Percentiles rank a stretch among this genome's conserved stretches.
Evolutionary conservation across 2,888 invertebrate species (phyloP).

Genomic region (Drosophila hamatofila): DNA sequence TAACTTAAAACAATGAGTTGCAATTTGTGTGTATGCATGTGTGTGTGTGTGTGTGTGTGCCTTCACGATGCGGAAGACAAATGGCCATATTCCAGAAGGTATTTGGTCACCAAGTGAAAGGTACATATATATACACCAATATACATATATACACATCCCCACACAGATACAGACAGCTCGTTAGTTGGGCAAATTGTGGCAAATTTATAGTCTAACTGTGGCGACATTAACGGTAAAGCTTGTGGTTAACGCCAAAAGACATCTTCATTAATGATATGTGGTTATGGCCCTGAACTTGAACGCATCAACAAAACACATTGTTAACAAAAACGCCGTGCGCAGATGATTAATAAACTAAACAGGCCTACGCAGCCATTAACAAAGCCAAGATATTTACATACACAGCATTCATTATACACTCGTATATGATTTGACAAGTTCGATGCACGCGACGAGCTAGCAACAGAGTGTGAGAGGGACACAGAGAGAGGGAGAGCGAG

Average conservation of each 20-base stretch:
- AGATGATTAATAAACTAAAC: slow-evolving; percentile 26
- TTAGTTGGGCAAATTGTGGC: background rate
- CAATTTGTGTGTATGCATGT: slow-evolving; percentile 3
- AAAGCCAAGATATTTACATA: slow-evolving; percentile 4
- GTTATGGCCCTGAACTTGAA: slow-evolving; percentile 63
- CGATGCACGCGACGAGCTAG: slow-evolving; percentile 29
- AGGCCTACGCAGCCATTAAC: slow-evolving; percentile 7
- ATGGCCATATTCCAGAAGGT: slow-evolving; percentile 47
- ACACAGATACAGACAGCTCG: background rate
- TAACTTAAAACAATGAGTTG: slow-evolving; percentile 48
- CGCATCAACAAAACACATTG: slow-evolving; percentile 19
- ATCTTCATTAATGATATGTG: slow-evolving; percentile 22
- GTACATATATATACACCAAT: slow-evolving; percentile 8
- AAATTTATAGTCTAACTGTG: background rate
- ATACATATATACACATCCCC: background rate
- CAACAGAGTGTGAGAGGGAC: background rate
- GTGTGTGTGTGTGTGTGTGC: slow-evolving; percentile 15
- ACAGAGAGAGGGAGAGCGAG: background rate
- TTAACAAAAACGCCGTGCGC: background rate
- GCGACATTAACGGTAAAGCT: background rate
- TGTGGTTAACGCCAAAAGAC: slow-evolving; percentile 21
- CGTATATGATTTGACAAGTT: slow-evolving; percentile 39
- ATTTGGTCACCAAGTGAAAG: slow-evolving; percentile 59
- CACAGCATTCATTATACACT: slow-evolving; percentile 4
- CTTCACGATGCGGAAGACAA: slow-evolving; percentile 58